These are phyloP conservation scores for Melanotaenia trifasciata DNA, from an alignment of 2,797 vertebrate genomes.

Conservation along the genomic window DNA sequence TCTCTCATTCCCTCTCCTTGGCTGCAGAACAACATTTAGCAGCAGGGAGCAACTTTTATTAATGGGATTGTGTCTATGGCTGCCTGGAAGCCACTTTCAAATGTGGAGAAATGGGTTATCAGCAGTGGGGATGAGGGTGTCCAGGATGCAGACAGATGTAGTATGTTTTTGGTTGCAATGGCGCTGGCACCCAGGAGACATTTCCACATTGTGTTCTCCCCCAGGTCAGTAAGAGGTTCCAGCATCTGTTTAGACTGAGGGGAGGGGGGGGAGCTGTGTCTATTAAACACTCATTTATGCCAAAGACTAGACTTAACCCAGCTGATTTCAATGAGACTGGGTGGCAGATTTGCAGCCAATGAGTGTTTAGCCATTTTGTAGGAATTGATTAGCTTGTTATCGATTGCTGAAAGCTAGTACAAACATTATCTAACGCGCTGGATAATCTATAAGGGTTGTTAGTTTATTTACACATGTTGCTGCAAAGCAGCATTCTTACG, in stretches of 20 bases:
- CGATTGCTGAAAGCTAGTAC: conserved; percentile 7
- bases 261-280: background rate
- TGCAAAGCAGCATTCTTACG: conserved; percentile 8
- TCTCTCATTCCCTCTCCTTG: conserved; percentile 53
- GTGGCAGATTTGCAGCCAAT: background rate
- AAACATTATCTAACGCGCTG: background rate
- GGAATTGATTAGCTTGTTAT: conserved; percentile 17
- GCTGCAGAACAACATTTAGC: conserved; percentile 55
- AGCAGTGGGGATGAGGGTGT: conserved; percentile 55
- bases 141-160: conserved; percentile 55
- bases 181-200: conserved; percentile 2
- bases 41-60: conserved; percentile 69
- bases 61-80: conserved; percentile 73
- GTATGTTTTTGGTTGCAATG: conserved; percentile 44
- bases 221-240: conserved; percentile 33
- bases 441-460: background rate
- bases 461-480: background rate
- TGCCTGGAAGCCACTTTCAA: conserved; percentile 58
- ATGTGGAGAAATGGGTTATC: conserved; percentile 76
- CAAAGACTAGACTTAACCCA: background rate
- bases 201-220: conserved; percentile 23
- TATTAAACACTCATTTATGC: conserved; percentile 24
- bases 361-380: conserved; percentile 8
- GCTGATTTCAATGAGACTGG: background rate
- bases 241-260: conserved; percentile 51